phyloP scores from a whole-genome alignment of 2,113 vertebrate species.

The Zosterops borbonicus region DNA sequence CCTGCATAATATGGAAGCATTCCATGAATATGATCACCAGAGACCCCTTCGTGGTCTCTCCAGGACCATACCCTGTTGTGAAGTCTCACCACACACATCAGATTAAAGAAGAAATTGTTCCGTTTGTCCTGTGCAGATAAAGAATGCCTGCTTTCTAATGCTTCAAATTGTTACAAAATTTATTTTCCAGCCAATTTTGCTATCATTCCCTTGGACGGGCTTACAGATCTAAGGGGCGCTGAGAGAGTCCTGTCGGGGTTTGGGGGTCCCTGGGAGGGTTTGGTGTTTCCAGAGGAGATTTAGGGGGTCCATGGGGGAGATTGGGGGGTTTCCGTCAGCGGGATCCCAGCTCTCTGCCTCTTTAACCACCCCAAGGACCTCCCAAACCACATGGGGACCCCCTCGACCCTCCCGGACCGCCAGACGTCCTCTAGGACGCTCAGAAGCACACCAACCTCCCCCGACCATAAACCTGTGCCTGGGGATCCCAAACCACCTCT shows the following conservation, averaged over 20 bases:
- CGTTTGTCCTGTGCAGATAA: not conserved
- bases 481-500: not conserved
- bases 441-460: not conserved
- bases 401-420: too few species aligned
- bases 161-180: not conserved
- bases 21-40: not conserved
- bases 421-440: not conserved
- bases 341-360: not conserved
- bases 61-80: not conserved
- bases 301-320: too few species aligned
- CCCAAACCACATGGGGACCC: not conserved
- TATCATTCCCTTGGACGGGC: too few species aligned
- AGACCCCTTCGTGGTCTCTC: not conserved
- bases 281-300: not conserved
- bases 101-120: not conserved
- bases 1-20: not conserved
- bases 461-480: not conserved
- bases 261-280: not conserved
- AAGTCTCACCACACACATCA: not conserved
- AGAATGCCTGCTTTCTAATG: not conserved
- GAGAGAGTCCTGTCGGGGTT: not conserved
- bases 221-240: not conserved
- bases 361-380: not conserved
- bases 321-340: not conserved
- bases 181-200: not conserved